Conservation (phyloP, 2,888 invertebrate genomes). For the Eulithis prunata region DNA sequence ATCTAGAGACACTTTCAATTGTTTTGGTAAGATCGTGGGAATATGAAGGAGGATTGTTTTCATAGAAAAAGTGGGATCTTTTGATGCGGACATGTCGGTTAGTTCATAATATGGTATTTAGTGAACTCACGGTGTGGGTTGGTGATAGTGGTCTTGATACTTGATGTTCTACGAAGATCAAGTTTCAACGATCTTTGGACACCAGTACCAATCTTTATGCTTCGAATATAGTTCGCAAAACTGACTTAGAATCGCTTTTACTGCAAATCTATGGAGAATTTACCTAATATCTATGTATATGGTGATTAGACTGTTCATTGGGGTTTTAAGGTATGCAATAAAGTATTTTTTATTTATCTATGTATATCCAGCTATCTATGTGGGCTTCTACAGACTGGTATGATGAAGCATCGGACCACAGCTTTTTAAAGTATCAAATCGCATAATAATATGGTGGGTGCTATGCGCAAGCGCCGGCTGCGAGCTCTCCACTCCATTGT, state of each 20-base stretch:
- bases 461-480: conserved; percentile 72
- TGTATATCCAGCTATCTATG: no score
- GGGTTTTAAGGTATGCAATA: no score
- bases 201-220: no score
- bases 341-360: no score
- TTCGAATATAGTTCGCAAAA: no score
- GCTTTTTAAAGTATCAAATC: conserved; percentile 56
- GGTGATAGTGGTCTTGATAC: conserved; percentile 54
- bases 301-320: no score
- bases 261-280: no score
- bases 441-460: not conserved
- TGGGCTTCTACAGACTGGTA: no score
- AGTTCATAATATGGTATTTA: conserved; percentile 77
- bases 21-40: conserved; percentile 74
- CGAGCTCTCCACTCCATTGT: conserved; percentile 60
- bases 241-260: no score
- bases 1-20: conserved; percentile 67
- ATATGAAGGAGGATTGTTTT: conserved; percentile 58
- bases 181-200: no score
- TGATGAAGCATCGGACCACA: no score
- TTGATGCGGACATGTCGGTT: conserved; percentile 70
- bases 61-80: conserved; percentile 48
- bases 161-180: conserved; percentile 29
- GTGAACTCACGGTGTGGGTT: conserved; percentile 43
- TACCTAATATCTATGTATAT: no score